Evolutionary conservation across 2,888 invertebrate species (phyloP), one percentile per base, ranked within the genome.

Genomic region (Nomada hirtipes): DNA sequence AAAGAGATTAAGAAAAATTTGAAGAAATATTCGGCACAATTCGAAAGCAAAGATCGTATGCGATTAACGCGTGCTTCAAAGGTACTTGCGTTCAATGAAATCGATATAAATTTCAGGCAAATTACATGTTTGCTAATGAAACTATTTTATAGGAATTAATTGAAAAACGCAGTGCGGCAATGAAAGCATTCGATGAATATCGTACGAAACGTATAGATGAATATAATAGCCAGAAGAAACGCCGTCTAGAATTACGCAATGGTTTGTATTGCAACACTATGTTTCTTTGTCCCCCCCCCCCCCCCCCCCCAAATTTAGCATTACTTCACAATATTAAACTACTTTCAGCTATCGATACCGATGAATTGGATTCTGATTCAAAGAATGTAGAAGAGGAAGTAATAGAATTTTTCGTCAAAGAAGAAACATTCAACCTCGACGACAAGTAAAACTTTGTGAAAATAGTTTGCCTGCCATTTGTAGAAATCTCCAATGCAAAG

Each of bases 401-500:
- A 92, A 97, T 99, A 92, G 99, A 99, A 97, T 98, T 99, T 97
- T 98, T 99, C 95, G 96, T 99, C 94, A 98, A 98, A 95, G 98
- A 99, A 95, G 98, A 99, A 96, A 96, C 96, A 92, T 97, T 96
- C 23, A 94, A 96, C 89, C 95, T 97, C 93, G 97, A 97, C 95
- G 92, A 92, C 57, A 93, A 92, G 82, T 97, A 97, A 92, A 89
- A 80, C 55, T 79, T 47, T 64, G 50, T 4, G 72, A 57, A 69
- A 61, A 55, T 67, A 64, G 61, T 80, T 50, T 81, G 53, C 69
- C 70, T 82, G 84, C 84, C 83, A 83, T 63, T 83, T 82, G 86
- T 89, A 86, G 89, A 87, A 86, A 87, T 87, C 87, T 88, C 84
- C 84, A 79, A 84, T 81, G 85, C 79, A 82, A 87, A 83, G 72